These are phyloP conservation scores for Anarsia innoxiella DNA, from an alignment of 2,888 invertebrate species.

Conservation along the genomic window DNA sequence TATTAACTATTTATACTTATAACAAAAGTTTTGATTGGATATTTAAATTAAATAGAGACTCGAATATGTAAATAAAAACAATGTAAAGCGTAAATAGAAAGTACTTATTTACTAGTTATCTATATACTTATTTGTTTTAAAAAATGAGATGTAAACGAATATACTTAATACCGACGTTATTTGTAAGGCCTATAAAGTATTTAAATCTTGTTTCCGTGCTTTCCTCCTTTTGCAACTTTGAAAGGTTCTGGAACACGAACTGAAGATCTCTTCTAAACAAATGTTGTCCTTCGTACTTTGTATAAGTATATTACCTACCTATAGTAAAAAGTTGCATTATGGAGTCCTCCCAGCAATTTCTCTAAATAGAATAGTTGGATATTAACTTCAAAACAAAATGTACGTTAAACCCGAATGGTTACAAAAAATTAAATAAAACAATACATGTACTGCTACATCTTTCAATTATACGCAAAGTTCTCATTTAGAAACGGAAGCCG, in stretches of 20 bases:
- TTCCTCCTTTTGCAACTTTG: constrained; percentile 41
- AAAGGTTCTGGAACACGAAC: constrained; percentile 9
- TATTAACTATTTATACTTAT: constrained; percentile 19
- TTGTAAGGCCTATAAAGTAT: constrained; percentile 7
- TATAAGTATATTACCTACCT: no score
- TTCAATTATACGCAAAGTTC: constrained; percentile 33
- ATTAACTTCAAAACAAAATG: constrained; percentile 45
- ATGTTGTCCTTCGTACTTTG: no score
- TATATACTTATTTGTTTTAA: constrained; percentile 28
- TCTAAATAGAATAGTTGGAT: constrained; percentile 42
- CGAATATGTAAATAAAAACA: constrained; percentile 36
- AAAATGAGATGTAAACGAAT: constrained; percentile 16
- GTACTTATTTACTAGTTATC: no score
- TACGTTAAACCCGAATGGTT: constrained; percentile 57
- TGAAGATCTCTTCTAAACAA: no score
- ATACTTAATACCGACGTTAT: constrained; percentile 1
- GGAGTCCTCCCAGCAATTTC: constrained; percentile 35
- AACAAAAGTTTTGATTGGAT: constrained; percentile 36
- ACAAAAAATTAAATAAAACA: constrained; percentile 55
- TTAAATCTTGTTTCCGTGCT: constrained; percentile 34
- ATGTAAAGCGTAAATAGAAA: constrained; percentile 25
- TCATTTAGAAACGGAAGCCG: constrained; percentile 20
- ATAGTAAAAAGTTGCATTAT: constrained; percentile 35
- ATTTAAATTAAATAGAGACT: constrained; percentile 18
- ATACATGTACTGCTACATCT: constrained; percentile 35